Evolutionary conservation across 2,888 invertebrate species (phyloP), one percentile per base, ranked within the genome.

Genomic region (Drosophila mulleri): DNA sequence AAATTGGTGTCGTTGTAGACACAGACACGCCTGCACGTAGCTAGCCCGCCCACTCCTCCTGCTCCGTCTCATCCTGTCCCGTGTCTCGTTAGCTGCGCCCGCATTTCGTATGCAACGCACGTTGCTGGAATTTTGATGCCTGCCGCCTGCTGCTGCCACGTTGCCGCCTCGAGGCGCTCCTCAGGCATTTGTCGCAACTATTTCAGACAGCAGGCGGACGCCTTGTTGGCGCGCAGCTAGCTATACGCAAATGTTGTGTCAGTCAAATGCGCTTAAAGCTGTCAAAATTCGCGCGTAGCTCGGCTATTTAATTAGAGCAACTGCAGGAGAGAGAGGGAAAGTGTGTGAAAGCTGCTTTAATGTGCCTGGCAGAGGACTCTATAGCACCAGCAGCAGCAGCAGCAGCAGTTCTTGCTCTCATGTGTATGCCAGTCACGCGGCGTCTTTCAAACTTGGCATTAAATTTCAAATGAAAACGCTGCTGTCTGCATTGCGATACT

Each of bases 391-490:
- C 26, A 16, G 37, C 16, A 39, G 16, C 37, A 39, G 16, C 37
- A 6, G 16, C 47, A 47, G 26, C 39, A 41, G 47, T 12, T 32
- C 41, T n/a, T 9, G 41, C 26, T 41, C 48, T 76, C 67, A 54
- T 78, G 26, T 79, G 77, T 82, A 89, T 84, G 72, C 88, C 53
- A 70, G 72, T 77, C 84, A 89, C 88, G 89, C 88, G 80, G 67
- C 85, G 67, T 78, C 88, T 87, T 81, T 72, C 89, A 78, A 84
- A 78, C 68, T 76, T 67, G 80, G 84, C 88, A 89, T 84, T 84
- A 88, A 89, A 89, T 84, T 84, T 84, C 88, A 88, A 84, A 84
- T 84, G 89, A 84, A 84, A 84, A 89, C 79, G 88, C 84, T 89
- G 88, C 89, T 82, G 85, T 89, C 84, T 89, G 88, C 84, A 88